Conservation (phyloP, 2,888 invertebrate genomes). For the Drosophila engyochracea region DNA sequence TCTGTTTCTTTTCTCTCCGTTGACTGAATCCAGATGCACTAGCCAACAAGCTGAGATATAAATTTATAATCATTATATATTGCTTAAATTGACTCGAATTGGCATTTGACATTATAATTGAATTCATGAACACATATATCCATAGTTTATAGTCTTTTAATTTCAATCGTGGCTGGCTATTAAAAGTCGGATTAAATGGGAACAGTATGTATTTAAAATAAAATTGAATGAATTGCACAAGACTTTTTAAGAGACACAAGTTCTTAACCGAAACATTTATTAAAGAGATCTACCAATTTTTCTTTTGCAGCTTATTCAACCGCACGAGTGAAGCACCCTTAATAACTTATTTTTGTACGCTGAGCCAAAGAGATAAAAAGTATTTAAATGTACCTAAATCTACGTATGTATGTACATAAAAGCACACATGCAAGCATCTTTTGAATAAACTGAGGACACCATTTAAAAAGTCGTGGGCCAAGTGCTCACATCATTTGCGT, state of each 20-base stretch:
- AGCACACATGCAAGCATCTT: conserved; percentile 6
- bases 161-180: conserved; percentile 26
- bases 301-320: neutral
- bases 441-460: conserved; percentile 34
- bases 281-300: neutral
- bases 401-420: too few relatives aligned
- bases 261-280: neutral
- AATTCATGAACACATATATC: conserved; percentile 28
- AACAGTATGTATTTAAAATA: neutral
- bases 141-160: conserved; percentile 26
- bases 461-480: conserved; percentile 34
- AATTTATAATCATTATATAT: conserved; percentile 65
- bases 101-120: conserved; percentile 48
- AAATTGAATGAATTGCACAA: neutral
- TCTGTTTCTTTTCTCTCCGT: neutral
- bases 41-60: conserved; percentile 58
- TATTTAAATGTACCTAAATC: conserved; percentile 8
- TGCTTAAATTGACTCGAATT: conserved; percentile 41
- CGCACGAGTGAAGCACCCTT: conserved; percentile 13
- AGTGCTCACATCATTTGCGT: conserved; percentile 40
- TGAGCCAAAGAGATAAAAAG: conserved; percentile 34
- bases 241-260: neutral
- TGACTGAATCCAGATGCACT: conserved; percentile 64
- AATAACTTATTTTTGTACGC: conserved; percentile 7
- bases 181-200: neutral